These are phyloP conservation scores for Rhinoptilus africanus DNA, from an alignment of 2,113 vertebrate species.

Conservation along the genomic window DNA sequence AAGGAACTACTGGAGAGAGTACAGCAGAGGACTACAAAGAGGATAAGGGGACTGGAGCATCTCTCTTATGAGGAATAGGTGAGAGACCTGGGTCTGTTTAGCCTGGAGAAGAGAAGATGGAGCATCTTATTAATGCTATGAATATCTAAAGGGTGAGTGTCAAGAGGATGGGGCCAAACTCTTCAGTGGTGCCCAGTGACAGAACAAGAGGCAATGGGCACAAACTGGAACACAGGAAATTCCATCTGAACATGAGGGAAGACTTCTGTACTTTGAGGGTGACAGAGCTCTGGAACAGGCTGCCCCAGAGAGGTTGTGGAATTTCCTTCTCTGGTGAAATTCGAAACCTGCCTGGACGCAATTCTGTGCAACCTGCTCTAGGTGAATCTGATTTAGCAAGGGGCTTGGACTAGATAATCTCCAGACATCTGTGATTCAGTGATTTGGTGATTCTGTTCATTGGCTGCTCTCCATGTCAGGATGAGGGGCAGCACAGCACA, in stretches of 20 bases:
- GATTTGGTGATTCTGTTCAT: background rate
- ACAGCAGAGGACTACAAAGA: background rate
- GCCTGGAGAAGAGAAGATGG: background rate
- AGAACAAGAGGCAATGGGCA: background rate
- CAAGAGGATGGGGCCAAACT: background rate
- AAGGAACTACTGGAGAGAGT: background rate
- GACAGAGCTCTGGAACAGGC: background rate
- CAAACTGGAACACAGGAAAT: background rate
- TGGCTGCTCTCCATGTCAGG: background rate
- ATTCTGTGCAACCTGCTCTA: background rate
- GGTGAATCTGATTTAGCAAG: background rate
- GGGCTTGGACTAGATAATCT: background rate
- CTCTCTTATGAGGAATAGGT: background rate
- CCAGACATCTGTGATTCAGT: background rate
- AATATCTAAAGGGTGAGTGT: background rate
- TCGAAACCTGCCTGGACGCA: background rate
- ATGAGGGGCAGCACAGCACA: background rate
- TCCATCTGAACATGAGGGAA: background rate
- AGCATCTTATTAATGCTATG: background rate
- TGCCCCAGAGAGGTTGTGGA: background rate
- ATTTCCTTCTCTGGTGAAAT: background rate
- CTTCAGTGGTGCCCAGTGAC: background rate
- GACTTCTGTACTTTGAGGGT: background rate
- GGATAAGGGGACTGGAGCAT: background rate
- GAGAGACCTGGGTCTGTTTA: background rate